Percentiles rank a stretch among this genome's conserved stretches.
Evolutionary conservation across 2,113 vertebrate genomes (phyloP).

Genomic region (Limanda limanda): DNA sequence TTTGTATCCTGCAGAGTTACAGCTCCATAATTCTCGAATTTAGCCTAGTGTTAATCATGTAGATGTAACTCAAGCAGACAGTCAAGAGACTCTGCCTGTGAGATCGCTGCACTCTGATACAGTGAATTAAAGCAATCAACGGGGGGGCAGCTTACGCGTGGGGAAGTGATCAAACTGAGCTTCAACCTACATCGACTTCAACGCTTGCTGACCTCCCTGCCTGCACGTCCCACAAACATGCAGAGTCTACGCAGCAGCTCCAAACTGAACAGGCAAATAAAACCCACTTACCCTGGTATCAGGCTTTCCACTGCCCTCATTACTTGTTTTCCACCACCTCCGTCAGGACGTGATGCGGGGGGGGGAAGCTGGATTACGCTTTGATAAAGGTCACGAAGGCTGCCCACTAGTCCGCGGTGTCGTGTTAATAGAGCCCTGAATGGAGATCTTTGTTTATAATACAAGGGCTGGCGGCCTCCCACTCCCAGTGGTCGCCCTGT

Average conservation of each 20-base stretch:
- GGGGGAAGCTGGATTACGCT: constrained; percentile 50
- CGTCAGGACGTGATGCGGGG: constrained; percentile 6
- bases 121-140: constrained; percentile 10
- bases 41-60: background rate
- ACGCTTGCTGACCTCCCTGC: background rate
- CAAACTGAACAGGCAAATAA: constrained; percentile 1
- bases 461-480: constrained; percentile 39
- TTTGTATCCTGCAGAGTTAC: background rate
- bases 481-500: constrained; percentile 75
- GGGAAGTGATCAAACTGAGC: constrained; percentile 15
- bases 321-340: constrained; percentile 28
- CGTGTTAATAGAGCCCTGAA: constrained; percentile 70
- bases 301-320: background rate
- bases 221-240: background rate
- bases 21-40: no score
- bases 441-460: constrained; percentile 77
- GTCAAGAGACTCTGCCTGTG: background rate
- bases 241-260: background rate
- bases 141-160: background rate
- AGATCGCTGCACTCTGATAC: background rate
- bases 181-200: constrained; percentile 21
- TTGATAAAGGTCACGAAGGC: constrained; percentile 58
- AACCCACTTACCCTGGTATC: background rate
- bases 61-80: background rate
- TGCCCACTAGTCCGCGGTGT: constrained; percentile 57